phyloP scores from a whole-genome alignment of 1,140 invertebrate genomes.

The Neocloeon triangulifer region DNA sequence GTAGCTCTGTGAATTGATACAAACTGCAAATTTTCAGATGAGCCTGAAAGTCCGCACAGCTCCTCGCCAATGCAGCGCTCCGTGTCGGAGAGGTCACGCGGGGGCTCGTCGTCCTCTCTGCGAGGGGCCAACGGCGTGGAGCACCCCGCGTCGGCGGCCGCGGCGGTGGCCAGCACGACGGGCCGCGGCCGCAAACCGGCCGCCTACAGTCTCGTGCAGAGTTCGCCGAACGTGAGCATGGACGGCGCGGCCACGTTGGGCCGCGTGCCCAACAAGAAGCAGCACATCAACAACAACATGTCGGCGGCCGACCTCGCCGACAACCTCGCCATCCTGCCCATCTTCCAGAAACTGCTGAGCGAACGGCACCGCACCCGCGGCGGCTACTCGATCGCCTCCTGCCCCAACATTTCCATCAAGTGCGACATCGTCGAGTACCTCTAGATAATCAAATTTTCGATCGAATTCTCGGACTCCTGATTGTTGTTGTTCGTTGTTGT shows the following conservation, averaged over 20 bases:
- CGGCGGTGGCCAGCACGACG: background rate
- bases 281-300: slow-evolving; percentile 18
- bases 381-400: slow-evolving; percentile 53
- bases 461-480: no score
- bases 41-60: no score
- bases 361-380: slow-evolving; percentile 44
- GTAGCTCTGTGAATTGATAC: no score
- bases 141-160: slow-evolving; percentile 12
- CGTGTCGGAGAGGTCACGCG: slow-evolving; percentile 23
- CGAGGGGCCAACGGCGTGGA: slow-evolving; percentile 1
- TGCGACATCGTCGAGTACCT: slow-evolving; percentile 89
- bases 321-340: slow-evolving; percentile 61
- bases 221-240: slow-evolving; percentile 8
- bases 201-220: slow-evolving; percentile 11
- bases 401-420: slow-evolving; percentile 84
- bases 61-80: slow-evolving; percentile 23
- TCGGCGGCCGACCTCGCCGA: slow-evolving; percentile 60
- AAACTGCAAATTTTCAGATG: no score
- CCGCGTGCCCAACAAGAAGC: slow-evolving; percentile 19
- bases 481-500: no score
- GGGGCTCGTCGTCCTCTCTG: slow-evolving; percentile 7
- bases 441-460: no score
- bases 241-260: slow-evolving; percentile 16
- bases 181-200: slow-evolving; percentile 3
- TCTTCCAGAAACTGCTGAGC: slow-evolving; percentile 71